Percentiles rank a stretch among this genome's conserved stretches.
phyloP scores from a whole-genome alignment of 2,113 vertebrate species.

The Monarcha castaneiventris region DNA sequence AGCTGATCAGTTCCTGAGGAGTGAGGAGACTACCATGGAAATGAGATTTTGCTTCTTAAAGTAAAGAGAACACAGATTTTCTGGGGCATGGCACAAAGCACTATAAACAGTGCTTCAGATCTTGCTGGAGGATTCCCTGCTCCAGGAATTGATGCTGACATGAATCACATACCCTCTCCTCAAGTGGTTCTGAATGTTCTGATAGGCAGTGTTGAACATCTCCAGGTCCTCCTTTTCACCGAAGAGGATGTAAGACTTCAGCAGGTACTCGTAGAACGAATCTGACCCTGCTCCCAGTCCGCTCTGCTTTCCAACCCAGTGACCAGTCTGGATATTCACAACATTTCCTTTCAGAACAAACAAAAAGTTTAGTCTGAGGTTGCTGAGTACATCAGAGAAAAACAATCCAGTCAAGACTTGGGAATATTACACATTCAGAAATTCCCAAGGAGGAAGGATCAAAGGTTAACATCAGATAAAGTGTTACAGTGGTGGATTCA shows the following conservation, averaged over 20 bases:
- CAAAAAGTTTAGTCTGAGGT: neutral
- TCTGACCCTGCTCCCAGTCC: constrained; percentile 94
- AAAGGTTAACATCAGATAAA: neutral
- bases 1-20: neutral
- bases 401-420: neutral
- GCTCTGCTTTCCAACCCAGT: constrained; percentile 97
- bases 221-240: constrained; percentile 92
- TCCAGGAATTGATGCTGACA: neutral
- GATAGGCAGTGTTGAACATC: constrained; percentile 92
- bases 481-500: neutral
- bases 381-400: neutral
- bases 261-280: constrained; percentile 96
- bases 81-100: neutral
- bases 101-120: neutral
- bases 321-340: constrained; percentile 96
- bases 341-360: constrained; percentile 84
- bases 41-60: neutral
- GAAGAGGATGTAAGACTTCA: constrained; percentile 98
- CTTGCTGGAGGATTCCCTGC: neutral
- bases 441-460: neutral
- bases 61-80: neutral
- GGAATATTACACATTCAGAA: neutral
- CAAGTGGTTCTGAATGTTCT: constrained; percentile 91
- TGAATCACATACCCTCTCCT: constrained; percentile 87
- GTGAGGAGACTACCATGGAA: neutral